Percentiles rank a stretch among this genome's conserved stretches.
Evolutionary conservation across 2,113 vertebrate species (phyloP).

Genomic region (Miniopterus natalensis): DNA sequence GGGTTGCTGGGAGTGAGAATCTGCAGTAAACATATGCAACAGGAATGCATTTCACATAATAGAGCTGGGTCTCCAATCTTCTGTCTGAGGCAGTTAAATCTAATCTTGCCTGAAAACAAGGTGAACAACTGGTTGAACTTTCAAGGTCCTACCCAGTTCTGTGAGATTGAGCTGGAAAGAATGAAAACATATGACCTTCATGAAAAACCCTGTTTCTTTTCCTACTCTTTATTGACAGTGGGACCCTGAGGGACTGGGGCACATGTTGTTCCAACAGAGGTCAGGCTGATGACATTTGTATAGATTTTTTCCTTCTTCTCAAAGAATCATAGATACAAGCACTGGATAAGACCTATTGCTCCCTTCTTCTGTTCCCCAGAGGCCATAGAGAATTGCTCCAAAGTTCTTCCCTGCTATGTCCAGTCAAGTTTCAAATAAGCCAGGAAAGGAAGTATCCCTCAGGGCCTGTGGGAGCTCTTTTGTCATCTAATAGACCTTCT

Average conservation of each 20-base stretch:
- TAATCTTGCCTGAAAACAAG: background rate
- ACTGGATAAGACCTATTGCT: slow-evolving; percentile 17
- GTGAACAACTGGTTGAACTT: slow-evolving; percentile 2
- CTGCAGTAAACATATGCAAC: background rate
- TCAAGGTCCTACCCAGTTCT: slow-evolving; percentile 17
- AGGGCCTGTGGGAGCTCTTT: background rate
- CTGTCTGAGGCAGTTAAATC: background rate
- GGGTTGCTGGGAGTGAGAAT: background rate
- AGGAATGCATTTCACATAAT: background rate
- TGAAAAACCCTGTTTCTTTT: slow-evolving; percentile 59
- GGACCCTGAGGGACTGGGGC: background rate
- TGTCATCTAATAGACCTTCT: slow-evolving; percentile 40
- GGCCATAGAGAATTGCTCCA: slow-evolving; percentile 56
- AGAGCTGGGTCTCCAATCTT: background rate
- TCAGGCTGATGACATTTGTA: slow-evolving; percentile 65
- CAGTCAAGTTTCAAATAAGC: slow-evolving; percentile 63
- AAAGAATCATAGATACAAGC: slow-evolving; percentile 69
- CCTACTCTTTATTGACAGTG: slow-evolving; percentile 22
- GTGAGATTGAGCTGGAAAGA: slow-evolving; percentile 25
- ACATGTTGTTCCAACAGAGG: slow-evolving; percentile 42
- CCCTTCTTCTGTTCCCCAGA: slow-evolving; percentile 25
- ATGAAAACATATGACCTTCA: slow-evolving; percentile 42
- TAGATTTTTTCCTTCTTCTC: slow-evolving; percentile 56
- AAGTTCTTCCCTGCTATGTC: slow-evolving; percentile 28
- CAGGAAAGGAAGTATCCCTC: slow-evolving; percentile 19